Evolutionary conservation across 2,113 vertebrate genomes (phyloP).

Genomic region (Corythornis cristatus): DNA sequence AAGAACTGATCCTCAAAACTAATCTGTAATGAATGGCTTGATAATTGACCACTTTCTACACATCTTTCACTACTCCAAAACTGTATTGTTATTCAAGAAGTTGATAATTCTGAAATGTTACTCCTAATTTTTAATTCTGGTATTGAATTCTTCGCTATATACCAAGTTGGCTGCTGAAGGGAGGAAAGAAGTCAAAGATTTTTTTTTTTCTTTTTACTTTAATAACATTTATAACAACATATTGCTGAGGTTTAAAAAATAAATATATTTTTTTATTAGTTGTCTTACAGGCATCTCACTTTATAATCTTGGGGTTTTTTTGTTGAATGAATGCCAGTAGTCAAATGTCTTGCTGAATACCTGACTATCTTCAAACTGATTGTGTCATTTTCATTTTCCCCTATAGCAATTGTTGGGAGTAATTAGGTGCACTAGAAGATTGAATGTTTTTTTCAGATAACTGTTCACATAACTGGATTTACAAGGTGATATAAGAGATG

Average conservation of each 20-base stretch:
- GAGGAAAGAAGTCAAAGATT: not conserved
- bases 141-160: not conserved
- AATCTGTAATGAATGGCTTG: not conserved
- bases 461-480: not conserved
- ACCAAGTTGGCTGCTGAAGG: not conserved
- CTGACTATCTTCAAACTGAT: not conserved
- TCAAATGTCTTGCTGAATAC: not conserved
- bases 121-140: not conserved
- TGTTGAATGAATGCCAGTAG: not conserved
- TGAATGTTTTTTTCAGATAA: not conserved
- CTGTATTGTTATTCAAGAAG: not conserved
- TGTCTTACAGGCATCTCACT: not conserved
- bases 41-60: not conserved
- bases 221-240: not conserved
- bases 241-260: not conserved
- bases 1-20: constrained; percentile 24
- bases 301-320: not conserved
- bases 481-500: not conserved
- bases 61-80: not conserved
- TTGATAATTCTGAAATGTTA: not conserved
- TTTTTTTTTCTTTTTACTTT: not conserved
- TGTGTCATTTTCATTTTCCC: not conserved
- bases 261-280: constrained; percentile 10
- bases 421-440: not conserved
- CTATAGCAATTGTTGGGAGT: not conserved